These are phyloP conservation scores for Pleuronectes platessa DNA, from an alignment of 2,113 vertebrate species.

Conservation along the genomic window DNA sequence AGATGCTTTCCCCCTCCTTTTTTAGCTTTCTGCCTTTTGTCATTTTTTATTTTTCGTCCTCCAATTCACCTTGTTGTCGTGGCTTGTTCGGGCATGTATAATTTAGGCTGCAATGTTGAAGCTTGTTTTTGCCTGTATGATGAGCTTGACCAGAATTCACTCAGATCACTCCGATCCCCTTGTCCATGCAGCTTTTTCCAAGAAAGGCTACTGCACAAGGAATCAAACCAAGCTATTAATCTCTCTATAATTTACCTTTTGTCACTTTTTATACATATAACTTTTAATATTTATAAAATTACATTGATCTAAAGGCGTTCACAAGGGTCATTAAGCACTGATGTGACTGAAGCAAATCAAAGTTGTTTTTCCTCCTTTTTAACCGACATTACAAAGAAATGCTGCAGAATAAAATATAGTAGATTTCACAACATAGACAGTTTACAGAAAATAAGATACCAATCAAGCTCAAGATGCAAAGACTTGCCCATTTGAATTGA, in stretches of 20 bases:
- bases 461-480: no score
- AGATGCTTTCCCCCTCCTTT: not conserved
- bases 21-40: not conserved
- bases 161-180: not conserved
- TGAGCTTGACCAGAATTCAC: conserved; percentile 49
- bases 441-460: no score
- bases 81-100: conserved; percentile 35
- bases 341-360: no score
- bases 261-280: not conserved
- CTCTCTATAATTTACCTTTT: not conserved
- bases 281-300: no score
- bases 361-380: no score
- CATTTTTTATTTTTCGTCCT: conserved; percentile 10
- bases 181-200: conserved; percentile 39
- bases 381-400: no score
- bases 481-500: no score
- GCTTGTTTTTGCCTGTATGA: conserved; percentile 27
- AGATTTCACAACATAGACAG: no score
- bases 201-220: not conserved
- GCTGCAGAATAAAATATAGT: no score
- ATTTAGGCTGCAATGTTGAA: conserved; percentile 56
- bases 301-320: no score
- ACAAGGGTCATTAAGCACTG: no score
- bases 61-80: conserved; percentile 14
- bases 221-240: not conserved